phyloP scores from a whole-genome alignment of 2,888 invertebrate species.

The Coenonympha glycerion region DNA sequence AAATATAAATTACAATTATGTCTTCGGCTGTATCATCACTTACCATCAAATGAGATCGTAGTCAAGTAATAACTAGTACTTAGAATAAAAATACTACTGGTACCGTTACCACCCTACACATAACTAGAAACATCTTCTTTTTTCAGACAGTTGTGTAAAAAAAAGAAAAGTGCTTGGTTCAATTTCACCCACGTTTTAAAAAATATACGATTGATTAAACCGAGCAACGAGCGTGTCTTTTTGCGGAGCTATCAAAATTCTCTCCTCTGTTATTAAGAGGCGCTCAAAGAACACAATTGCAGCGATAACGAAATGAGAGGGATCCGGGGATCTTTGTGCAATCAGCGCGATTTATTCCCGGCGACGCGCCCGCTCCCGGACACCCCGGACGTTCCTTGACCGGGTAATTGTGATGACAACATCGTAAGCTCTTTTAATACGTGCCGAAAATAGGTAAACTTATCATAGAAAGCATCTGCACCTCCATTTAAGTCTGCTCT shows the following conservation, averaged over 20 bases:
- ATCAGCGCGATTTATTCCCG: conserved; percentile 64
- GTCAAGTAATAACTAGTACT: too few relatives aligned
- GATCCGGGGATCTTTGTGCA: conserved; percentile 69
- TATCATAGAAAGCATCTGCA: neutral
- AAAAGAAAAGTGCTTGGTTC: neutral
- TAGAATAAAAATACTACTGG: too few relatives aligned
- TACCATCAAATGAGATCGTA: too few relatives aligned
- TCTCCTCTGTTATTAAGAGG: conserved; percentile 34
- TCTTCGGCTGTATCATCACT: too few relatives aligned
- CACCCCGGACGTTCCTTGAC: conserved; percentile 42
- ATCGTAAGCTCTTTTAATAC: conserved; percentile 3
- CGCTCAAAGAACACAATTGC: conserved; percentile 49
- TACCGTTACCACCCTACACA: too few relatives aligned
- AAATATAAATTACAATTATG: too few relatives aligned
- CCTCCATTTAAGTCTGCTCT: too few relatives aligned
- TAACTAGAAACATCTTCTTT: too few relatives aligned
- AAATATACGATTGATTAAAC: neutral
- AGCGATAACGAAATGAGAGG: conserved; percentile 66
- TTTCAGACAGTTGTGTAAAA: too few relatives aligned
- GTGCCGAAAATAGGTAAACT: neutral
- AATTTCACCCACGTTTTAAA: neutral
- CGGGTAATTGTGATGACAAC: conserved; percentile 31
- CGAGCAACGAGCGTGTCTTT: neutral
- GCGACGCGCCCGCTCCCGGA: conserved; percentile 36
- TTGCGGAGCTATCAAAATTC: conserved; percentile 20